A percentile compares a stretch with the other conserved stretches of the same genome.
Conservation (phyloP, 2,888 invertebrate genomes). For the Melitaea athalia region DNA sequence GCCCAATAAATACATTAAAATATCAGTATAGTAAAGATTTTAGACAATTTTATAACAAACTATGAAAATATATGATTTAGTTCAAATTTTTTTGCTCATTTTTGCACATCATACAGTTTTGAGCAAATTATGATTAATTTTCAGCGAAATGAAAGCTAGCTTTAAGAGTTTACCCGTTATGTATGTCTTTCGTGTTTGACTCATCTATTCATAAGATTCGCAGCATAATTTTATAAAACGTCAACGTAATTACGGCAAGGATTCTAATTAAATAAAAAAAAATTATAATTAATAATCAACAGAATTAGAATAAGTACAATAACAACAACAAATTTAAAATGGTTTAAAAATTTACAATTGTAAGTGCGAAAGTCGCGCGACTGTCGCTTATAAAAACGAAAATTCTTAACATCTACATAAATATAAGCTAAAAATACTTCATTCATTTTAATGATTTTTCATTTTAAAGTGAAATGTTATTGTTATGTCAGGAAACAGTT, state of each 20-base stretch:
- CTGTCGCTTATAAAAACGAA: not conserved
- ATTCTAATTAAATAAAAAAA: conserved; percentile 38
- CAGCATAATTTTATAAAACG: conserved; percentile 28
- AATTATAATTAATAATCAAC: conserved; percentile 53
- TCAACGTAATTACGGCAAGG: conserved; percentile 46
- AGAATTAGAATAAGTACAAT: conserved; percentile 56
- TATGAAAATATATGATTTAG: conserved; percentile 61
- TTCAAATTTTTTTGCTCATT: conserved; percentile 45
- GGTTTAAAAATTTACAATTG: conserved; percentile 14
- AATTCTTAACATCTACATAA: not conserved
- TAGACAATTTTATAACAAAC: conserved; percentile 54
- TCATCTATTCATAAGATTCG: conserved; percentile 58
- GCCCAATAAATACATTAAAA: conserved; percentile 47
- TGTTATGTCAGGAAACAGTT: not conserved
- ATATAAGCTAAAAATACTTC: too few species aligned
- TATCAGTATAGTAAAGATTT: conserved; percentile 45
- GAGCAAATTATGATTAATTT: conserved; percentile 45
- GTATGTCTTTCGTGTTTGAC: conserved; percentile 42
- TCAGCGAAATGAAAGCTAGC: conserved; percentile 48
- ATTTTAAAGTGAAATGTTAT: not conserved
- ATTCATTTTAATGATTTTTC: not conserved
- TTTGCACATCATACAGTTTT: conserved; percentile 40
- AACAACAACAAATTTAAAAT: conserved; percentile 40
- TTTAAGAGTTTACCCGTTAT: conserved; percentile 41
- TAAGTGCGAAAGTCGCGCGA: conserved; percentile 23